A percentile compares a stretch with the other conserved stretches of the same genome.
Conservation (phyloP, 2,797 vertebrate genomes). For the Schizopygopsis pylzovi region DNA sequence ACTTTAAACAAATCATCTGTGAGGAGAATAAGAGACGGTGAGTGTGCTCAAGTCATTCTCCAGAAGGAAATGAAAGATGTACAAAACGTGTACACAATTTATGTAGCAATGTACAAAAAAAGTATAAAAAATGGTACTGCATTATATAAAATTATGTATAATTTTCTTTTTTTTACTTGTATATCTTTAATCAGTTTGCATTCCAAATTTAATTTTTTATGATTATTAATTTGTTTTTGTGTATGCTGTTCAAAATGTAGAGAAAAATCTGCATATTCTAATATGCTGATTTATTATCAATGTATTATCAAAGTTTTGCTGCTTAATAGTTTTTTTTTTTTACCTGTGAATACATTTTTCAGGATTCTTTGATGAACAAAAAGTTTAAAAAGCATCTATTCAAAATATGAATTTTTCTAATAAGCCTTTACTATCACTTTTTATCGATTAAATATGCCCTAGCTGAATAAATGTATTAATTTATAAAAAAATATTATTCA, state of each 20-base stretch:
- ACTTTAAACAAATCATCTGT: slow-evolving; percentile 99
- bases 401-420: not conserved
- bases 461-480: not conserved
- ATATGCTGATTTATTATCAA: not conserved
- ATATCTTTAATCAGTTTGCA: not conserved
- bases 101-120: not conserved
- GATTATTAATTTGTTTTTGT: not conserved
- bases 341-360: not conserved
- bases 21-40: slow-evolving; percentile 30
- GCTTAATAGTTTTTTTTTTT: not conserved
- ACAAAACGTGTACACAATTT: not conserved
- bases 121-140: not conserved
- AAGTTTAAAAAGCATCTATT: not conserved
- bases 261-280: too few species aligned
- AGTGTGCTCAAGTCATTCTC: not conserved
- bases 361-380: not conserved
- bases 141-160: not conserved
- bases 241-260: not conserved
- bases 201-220: not conserved
- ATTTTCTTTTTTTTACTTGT: not conserved
- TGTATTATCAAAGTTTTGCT: not conserved
- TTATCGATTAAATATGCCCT: not conserved
- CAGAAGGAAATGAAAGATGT: not conserved
- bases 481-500: not conserved
- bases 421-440: not conserved